phyloP scores from a whole-genome alignment of 2,888 invertebrate species.

The Argynnis bischoffii region DNA sequence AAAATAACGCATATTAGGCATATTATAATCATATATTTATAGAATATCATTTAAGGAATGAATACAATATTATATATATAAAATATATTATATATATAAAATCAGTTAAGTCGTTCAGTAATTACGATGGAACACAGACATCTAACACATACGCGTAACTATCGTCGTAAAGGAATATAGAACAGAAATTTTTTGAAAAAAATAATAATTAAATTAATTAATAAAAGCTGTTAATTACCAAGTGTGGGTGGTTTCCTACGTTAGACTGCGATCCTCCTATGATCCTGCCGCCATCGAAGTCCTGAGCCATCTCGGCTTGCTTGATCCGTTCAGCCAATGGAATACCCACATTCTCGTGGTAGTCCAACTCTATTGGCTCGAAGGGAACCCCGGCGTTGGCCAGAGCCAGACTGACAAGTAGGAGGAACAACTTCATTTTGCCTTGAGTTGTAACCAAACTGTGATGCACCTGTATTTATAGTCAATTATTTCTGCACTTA shows the following conservation, averaged over 20 bases:
- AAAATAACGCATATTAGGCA: too few relatives aligned
- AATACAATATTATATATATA: too few relatives aligned
- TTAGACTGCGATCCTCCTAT: slow-evolving; percentile 44
- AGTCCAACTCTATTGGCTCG: slow-evolving; percentile 41
- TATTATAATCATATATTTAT: too few relatives aligned
- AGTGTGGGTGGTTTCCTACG: slow-evolving; percentile 44
- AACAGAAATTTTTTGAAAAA: slow-evolving; percentile 48
- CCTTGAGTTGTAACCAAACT: too few relatives aligned
- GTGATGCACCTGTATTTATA: too few relatives aligned
- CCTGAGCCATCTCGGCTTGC: slow-evolving; percentile 44
- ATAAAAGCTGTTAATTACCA: slow-evolving; percentile 29
- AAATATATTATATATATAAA: too few relatives aligned
- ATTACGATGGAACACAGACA: too few relatives aligned
- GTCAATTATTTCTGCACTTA: too few relatives aligned
- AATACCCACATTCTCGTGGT: slow-evolving; percentile 48
- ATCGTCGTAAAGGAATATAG: slow-evolving; percentile 46
- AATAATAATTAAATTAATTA: neutral
- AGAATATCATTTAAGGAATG: too few relatives aligned
- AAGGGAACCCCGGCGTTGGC: slow-evolving; percentile 22
- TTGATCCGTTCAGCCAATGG: slow-evolving; percentile 46
- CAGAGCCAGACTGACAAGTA: neutral
- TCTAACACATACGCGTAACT: slow-evolving; percentile 21
- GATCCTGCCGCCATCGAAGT: slow-evolving; percentile 49
- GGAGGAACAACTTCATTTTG: too few relatives aligned
- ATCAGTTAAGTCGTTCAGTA: too few relatives aligned